Base-by-base conservation (phyloP, 2,888 invertebrate genomes). In the Tortrix viridana region DNA sequence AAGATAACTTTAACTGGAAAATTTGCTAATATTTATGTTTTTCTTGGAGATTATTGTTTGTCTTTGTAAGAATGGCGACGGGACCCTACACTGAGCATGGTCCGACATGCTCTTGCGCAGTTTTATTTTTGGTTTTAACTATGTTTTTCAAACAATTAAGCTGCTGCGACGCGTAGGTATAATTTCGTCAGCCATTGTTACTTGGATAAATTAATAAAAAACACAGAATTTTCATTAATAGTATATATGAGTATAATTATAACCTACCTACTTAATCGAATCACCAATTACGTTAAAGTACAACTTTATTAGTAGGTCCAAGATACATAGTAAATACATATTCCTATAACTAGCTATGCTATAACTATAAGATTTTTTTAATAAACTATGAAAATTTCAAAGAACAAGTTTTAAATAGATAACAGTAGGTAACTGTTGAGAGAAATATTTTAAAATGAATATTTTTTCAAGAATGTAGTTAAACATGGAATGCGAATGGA, bases 381-480 rank as follows among this genome's bases (percentile, higher is more conserved):
- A 63, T 63, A 63, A 58, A 58, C 63, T 63, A 63, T 63, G 63
- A 58, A 63, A 62, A 53, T 50, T 53, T 63, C 48, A 58, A 58
- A 58, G 63, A 63, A 48, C 63, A 63, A 58, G 52, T 63, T 52
- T 47, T 48, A 48, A 62, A 58, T 53, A 53, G 53, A 63, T 47
- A 57, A 57, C 56, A 62, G 53, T 53, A 53, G 53, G 58, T 47
- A 57, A 57, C 56, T 56, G 37, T 62, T 52, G 56, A 63, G 63
- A 46, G 46, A 52, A 57, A 52, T 46, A 55, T 50, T 50, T 44
- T 46, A 62, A 56, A 62, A 54, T 38, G 48, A 62, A 50, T 62
- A 19, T 44, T 50, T 60, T 47, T 12, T 52, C 52, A 62, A 54
- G 56, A 56, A 50, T 56, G 37, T 50, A 62, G 50, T 46, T 63